phyloP scores from a whole-genome alignment of 2,797 vertebrate species.

The Cyprinodon diabolis region DNA sequence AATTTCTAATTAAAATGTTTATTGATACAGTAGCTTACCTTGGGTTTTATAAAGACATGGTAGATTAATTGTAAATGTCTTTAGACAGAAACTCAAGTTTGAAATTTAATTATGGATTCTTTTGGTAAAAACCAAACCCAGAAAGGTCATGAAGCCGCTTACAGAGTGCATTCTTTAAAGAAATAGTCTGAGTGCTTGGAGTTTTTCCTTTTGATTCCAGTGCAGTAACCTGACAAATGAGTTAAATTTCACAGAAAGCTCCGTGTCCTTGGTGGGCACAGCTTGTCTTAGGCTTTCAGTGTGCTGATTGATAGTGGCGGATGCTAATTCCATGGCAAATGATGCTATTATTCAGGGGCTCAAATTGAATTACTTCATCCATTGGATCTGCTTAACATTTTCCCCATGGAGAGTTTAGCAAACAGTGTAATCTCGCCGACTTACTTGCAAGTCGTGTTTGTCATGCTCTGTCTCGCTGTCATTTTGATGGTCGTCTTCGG shows the following conservation, averaged over 20 bases:
- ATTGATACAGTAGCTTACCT: too few species aligned
- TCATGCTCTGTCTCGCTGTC: constrained; percentile 42
- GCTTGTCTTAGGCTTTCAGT: constrained; percentile 55
- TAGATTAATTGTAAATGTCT: neutral
- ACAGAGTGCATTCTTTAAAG: neutral
- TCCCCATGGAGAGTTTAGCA: constrained; percentile 74
- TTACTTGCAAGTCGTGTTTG: constrained; percentile 65
- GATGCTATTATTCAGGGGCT: constrained; percentile 77
- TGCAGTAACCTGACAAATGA: constrained; percentile 58
- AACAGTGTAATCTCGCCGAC: constrained; percentile 70
- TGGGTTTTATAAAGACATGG: too few species aligned
- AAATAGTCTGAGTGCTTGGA: constrained; percentile 4
- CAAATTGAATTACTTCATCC: constrained; percentile 79
- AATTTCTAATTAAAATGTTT: too few species aligned
- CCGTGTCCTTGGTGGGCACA: constrained; percentile 56
- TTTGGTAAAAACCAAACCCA: neutral
- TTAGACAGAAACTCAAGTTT: neutral
- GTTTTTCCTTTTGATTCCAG: constrained; percentile 19
- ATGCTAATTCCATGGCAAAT: constrained; percentile 76
- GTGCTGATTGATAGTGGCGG: constrained; percentile 72
- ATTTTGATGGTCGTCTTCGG: constrained; percentile 31
- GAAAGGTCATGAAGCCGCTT: neutral
- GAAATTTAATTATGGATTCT: neutral
- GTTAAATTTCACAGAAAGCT: constrained; percentile 48
- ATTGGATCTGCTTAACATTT: constrained; percentile 75